Evolutionary conservation across 1,140 invertebrate species (phyloP), one percentile per base, ranked within the genome.

Genomic region (Eciton burchellii): DNA sequence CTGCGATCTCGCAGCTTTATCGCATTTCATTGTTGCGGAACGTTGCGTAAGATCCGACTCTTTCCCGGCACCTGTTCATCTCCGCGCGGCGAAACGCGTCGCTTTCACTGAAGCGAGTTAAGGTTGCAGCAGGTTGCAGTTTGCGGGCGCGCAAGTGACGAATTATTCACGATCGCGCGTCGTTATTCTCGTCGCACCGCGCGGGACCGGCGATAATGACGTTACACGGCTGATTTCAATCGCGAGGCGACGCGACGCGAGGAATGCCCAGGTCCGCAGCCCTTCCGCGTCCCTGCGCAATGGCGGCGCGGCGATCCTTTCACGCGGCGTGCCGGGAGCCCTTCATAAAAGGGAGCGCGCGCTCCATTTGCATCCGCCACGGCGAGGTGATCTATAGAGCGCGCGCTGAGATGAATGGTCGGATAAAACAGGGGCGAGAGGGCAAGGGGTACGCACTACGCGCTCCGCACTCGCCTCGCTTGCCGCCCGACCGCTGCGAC

Each of bases 191-290:
- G 6, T 35, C 35, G 35, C 2, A 35, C 35, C 35, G 35, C 6
- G 35, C 35, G 35, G 35, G 35, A 6, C 35, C 35, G 16, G 35
- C 41, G 68, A 84, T 70, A 82, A 79, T 68, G 82, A 77, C 47
- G 82, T 84, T 84, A 77, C 16, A 35, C 56, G 54, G 24, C 82
- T 84, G 63, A 85, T 85, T 85, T 85, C 63, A 85, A 85, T 84
- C 82, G n/a, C n/a, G n/a, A 74, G 71, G 35, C 26, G 49, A 66
- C 63, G 41, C 60, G 57, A 45, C 62, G 79, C 62, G 79, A 83
- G 79, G 73, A 59, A 83, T 66, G 19, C 59, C 72, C 41, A 24
- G 35, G 35, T n/a, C 35, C 2, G 73, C 60, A 56, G 41, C 52
- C 65, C 63, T 70, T 77, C 71, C 82, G 71, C 52, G 71, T 74